Evolutionary conservation across 2,113 vertebrate genomes (phyloP).

Genomic region (Onychostruthus taczanowskii): DNA sequence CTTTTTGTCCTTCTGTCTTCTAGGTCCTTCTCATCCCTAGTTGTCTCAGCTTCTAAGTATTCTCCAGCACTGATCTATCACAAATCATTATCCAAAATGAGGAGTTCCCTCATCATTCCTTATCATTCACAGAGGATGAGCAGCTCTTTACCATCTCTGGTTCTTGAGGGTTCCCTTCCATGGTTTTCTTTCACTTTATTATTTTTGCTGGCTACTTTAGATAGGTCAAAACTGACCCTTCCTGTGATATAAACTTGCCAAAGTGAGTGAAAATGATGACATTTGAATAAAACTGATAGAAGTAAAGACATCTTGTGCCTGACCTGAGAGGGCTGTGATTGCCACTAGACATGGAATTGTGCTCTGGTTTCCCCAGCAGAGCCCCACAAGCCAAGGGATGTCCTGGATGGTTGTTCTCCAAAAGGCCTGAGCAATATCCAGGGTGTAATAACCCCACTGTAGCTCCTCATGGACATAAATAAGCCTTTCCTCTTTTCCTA

Average conservation of each 20-base stretch:
- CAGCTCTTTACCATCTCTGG: not conserved
- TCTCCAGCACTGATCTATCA: not conserved
- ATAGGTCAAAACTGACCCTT: not conserved
- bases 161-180: not conserved
- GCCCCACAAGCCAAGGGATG: not conserved
- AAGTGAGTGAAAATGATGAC: not conserved
- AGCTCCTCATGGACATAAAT: not conserved
- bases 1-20: not conserved
- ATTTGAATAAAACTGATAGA: not conserved
- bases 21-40: not conserved
- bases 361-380: not conserved
- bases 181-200: accelerated
- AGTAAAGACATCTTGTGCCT: not conserved
- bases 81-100: not conserved
- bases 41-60: not conserved
- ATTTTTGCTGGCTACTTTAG: not conserved
- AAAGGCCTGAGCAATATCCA: not conserved
- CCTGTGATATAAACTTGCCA: not conserved
- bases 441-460: accelerated
- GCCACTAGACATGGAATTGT: too few relatives aligned
- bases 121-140: not conserved
- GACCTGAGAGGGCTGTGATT: not conserved
- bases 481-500: not conserved
- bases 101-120: not conserved
- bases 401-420: not conserved